Evolutionary conservation across 2,113 vertebrate genomes (phyloP), one percentile per base, ranked within the genome.

Genomic region (Noturus placidus): DNA sequence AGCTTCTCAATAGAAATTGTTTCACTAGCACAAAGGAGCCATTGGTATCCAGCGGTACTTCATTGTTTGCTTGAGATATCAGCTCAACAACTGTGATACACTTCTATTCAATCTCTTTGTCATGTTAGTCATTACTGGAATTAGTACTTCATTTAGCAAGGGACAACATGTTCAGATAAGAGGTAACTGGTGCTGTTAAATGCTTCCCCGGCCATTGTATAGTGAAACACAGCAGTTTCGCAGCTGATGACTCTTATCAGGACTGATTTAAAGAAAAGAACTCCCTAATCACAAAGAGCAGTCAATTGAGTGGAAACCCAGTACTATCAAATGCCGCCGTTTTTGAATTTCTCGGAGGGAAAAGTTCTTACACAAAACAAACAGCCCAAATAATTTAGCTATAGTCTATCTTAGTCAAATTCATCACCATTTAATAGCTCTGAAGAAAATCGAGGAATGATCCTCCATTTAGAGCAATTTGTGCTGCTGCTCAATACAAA

Each of bases 381-480:
- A 81, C 83, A 81, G 0, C 72, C 70, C 15, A 54, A 87, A 80
- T 79, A 54, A 86, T 86, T 81, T 42, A 46, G 30, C 17, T 50
- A 50, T 50, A 50, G 46, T 50, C 46, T 50, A 50, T 50, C 8
- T 1, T 50, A 10, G 46, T 50, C 46, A 38, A 38, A 25, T 61
- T 59, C 76, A 57, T 80, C 46, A 79, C 25, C n/a, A 56, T 33
- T 63, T 42, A 46, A 9, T 22, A 63, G 2, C 14, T 63, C 86
- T 78, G 46, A 87, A 84, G 78, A 63, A 87, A 79, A 56, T 14
- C 17, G 63, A 82, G 72, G 69, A 90, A 91, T 86, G 83, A 88
- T 76, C 86, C 72, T 63, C 82, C 57, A 88, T 90, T 89, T 83
- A 52, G 38, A 81, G 54, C 77, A 87, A 89, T 89, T 38, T 90